Evolutionary conservation across 2,113 vertebrate genomes (phyloP).

Genomic region (Dendropsophus ebraccatus): DNA sequence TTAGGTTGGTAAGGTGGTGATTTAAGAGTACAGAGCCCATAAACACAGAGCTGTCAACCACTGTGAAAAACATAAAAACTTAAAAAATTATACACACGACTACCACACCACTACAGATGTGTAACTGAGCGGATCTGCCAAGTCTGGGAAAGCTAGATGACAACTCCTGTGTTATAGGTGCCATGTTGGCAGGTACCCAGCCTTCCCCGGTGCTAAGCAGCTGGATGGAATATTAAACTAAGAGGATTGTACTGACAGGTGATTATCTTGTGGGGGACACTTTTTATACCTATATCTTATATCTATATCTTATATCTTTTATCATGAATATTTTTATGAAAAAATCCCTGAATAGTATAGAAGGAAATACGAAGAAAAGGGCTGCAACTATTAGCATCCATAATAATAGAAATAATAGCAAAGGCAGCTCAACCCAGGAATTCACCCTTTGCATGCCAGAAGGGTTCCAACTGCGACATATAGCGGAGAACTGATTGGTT

Average conservation of each 20-base stretch:
- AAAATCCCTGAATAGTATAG: background rate
- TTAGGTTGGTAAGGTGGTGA: too few relatives aligned
- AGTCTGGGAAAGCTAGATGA: background rate
- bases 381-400: background rate
- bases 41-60: background rate
- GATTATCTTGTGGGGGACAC: background rate
- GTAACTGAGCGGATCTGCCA: background rate
- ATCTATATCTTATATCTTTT: too few relatives aligned
- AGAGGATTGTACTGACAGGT: background rate
- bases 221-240: background rate
- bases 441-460: slow-evolving; percentile 9
- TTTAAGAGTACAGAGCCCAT: background rate
- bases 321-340: too few relatives aligned
- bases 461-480: background rate
- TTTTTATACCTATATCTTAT: background rate
- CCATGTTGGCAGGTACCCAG: background rate
- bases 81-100: too few relatives aligned
- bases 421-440: background rate
- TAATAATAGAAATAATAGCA: background rate
- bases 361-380: too few relatives aligned
- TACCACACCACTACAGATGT: background rate
- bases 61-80: background rate
- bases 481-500: slow-evolving; percentile 24
- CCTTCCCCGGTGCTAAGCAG: background rate
- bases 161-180: background rate